Evolutionary conservation across 1,140 invertebrate species (phyloP).

Genomic region (Rhynchophorus ferrugineus): DNA sequence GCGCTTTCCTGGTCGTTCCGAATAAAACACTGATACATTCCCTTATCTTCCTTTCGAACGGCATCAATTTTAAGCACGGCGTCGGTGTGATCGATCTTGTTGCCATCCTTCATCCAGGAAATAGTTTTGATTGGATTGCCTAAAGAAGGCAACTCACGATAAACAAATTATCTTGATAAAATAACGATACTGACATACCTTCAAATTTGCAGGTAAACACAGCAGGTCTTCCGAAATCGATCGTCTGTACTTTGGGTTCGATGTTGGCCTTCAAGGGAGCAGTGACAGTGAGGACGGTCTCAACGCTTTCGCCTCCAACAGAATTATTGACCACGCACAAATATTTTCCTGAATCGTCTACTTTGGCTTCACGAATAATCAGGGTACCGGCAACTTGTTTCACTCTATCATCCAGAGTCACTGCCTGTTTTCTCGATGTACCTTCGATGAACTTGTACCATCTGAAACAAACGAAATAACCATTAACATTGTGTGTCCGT

Average conservation of each 20-base stretch:
- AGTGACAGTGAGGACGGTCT: conserved; percentile 86
- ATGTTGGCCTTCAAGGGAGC: conserved; percentile 80
- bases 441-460: conserved; percentile 92
- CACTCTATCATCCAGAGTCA: conserved; percentile 76
- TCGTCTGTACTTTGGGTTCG: conserved; percentile 81
- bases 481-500: neutral
- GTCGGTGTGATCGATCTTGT: conserved; percentile 69
- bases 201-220: conserved; percentile 83
- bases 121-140: conserved; percentile 53
- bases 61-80: conserved; percentile 75
- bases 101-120: conserved; percentile 89
- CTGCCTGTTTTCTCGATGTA: conserved; percentile 72
- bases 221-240: conserved; percentile 86
- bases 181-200: conserved; percentile 54
- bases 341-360: conserved; percentile 89
- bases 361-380: conserved; percentile 82
- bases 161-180: neutral
- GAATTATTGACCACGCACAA: conserved; percentile 91
- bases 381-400: conserved; percentile 91
- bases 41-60: conserved; percentile 90
- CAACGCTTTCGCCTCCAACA: conserved; percentile 85
- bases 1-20: conserved; percentile 90
- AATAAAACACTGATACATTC: conserved; percentile 97
- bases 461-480: conserved; percentile 50
- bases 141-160: conserved; percentile 9